phyloP scores from a whole-genome alignment of 2,113 vertebrate genomes.

The Chaetodon auriga region DNA sequence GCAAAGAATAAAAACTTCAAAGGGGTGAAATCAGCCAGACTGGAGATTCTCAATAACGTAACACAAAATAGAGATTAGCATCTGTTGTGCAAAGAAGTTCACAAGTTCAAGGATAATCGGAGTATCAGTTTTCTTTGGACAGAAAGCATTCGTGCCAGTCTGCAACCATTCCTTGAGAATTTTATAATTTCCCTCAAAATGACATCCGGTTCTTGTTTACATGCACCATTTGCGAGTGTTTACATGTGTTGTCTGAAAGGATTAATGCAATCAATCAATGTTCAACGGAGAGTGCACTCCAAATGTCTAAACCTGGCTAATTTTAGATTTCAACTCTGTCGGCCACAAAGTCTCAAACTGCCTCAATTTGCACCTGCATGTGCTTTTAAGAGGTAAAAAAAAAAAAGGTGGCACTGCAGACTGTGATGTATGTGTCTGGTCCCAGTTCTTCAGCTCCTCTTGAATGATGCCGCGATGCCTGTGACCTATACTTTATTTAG shows the following conservation, averaged over 20 bases:
- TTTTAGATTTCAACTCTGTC: slow-evolving; percentile 12
- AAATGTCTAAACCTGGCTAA: neutral
- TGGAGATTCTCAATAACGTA: slow-evolving; percentile 17
- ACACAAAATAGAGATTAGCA: slow-evolving; percentile 41
- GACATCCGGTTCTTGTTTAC: slow-evolving; percentile 12
- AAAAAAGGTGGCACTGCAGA: neutral
- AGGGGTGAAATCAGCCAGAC: slow-evolving; percentile 25
- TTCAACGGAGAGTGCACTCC: neutral
- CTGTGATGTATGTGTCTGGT: neutral
- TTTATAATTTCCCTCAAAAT: neutral
- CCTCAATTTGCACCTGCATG: neutral
- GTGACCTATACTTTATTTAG: slow-evolving; percentile 21
- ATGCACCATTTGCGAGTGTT: slow-evolving; percentile 19
- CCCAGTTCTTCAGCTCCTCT: neutral
- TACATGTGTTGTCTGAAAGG: slow-evolving; percentile 27
- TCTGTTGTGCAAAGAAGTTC: slow-evolving; percentile 46
- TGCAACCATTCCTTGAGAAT: neutral
- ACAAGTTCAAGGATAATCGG: slow-evolving; percentile 22
- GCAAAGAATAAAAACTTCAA: slow-evolving; percentile 45
- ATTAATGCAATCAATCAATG: slow-evolving; percentile 29
- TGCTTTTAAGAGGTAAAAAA: neutral
- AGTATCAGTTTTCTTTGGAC: neutral
- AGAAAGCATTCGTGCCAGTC: neutral
- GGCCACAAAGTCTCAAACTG: neutral
- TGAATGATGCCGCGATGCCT: neutral